Base-by-base conservation (phyloP, 2,113 vertebrate species). In the Synodontis membranacea region DNA sequence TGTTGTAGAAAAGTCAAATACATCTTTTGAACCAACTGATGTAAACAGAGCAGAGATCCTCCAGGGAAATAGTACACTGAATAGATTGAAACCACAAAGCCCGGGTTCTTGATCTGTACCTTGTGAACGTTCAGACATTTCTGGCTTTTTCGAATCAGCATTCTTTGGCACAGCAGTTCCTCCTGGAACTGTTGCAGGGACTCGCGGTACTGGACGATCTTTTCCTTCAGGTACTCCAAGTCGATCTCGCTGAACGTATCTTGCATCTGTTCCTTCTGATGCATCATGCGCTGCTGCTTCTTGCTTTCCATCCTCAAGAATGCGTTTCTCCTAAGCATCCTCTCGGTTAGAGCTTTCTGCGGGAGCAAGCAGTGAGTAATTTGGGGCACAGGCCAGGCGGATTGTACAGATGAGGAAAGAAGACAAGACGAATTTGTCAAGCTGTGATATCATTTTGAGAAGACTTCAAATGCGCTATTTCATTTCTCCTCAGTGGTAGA, bases 211-310 rank as follows among this genome's bases (percentile, higher is more conserved):
- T 93, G 94, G 15, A 91, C 91, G 15, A 96, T 96, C 92, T 93
- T 92, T 0, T 95, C 94, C 90, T 95, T 94, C 86, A 96, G 89
- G 90, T 95, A 93, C 91, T 95, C 93, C 80, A 96, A 94, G 80
- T 92, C 94, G 1, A 95, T 91, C 0, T 94, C 93, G 0, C 82
- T 86, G 60, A 95, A 76, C 0, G 89, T 89, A 39, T 96, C 94
- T 0, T 92, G 93, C 86, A 92, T 92, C 88, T 95, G 93, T 88
- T 95, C 94, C 88, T 96, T 95, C 94, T 96, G 90, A 7, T 62
- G 42, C 44, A 92, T 86, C 48, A 94, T 94, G 70, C 91, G 76
- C 90, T 94, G 91, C 80, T 96, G 82, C 88, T 96, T 96, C 84
- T 93, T 93, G 91, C 90, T 96, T 78, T 95, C 92, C 79, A 88